Base-by-base conservation (phyloP, 2,888 invertebrate genomes). In the Chrysolina americana region DNA sequence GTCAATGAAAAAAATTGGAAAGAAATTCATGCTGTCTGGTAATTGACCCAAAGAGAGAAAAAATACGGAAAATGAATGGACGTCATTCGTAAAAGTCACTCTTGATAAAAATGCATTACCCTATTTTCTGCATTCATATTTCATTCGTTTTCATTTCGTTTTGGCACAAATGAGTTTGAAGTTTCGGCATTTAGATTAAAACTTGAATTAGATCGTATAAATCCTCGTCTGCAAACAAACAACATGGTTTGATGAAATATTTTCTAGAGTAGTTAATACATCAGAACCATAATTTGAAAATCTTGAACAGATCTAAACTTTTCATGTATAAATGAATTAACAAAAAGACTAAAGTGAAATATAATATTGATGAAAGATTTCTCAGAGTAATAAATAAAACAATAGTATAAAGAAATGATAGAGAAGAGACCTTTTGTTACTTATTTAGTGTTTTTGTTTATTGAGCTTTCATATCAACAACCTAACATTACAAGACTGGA, bases 21-120 rank as follows among this genome's bases (percentile, higher is more conserved):
- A 21, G 53, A 53, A 53, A 23, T 19, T 53, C 11, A 53, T 53
- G 19, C 17, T 21, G 17, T 21, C 21, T 13, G 2, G 53, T 53
- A 11, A 53, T 11, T 53, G 19, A 21, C 21, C 19, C 13, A 17
- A 53, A 9, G 19, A 13, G 13, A 21, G 19, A 23, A 53, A 53
- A 53, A 23, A 4, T 17, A 13, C 21, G n/a, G 53, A 53, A 11
- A 53, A 53, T 53, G 3, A 53, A 53, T 53, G 53, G 21, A 53
- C 0, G 53, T 19, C 53, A 53, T 53, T 21, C 21, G 19, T 11
- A n/a, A 53, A 53, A 53, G 53, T 53, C 53, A 15, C 21, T 21
- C 53, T 53, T 53, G 53, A 53, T 53, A 53, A 21, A 53, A 53
- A 53, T 21, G 53, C 19, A 53, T 23, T 19, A 53, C 53, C 21